These are phyloP conservation scores for Lepus europaeus DNA, from an alignment of 2,113 vertebrate genomes.

Conservation along the genomic window DNA sequence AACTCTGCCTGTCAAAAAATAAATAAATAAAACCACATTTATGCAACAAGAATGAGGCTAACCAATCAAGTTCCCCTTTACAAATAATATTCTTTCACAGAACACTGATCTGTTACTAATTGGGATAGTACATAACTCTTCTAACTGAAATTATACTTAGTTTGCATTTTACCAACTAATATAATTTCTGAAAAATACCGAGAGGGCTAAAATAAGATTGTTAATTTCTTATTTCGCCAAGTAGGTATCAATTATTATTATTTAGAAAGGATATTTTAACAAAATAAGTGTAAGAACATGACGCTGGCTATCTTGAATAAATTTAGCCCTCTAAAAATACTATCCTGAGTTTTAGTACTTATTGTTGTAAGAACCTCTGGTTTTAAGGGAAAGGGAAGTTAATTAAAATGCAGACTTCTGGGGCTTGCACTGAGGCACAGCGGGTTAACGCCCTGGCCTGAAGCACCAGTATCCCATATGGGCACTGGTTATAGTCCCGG, in stretches of 20 bases:
- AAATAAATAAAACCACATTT: background rate
- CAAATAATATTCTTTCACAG: background rate
- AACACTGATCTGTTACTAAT: background rate
- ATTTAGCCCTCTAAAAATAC: background rate
- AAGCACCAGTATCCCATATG: too few relatives aligned
- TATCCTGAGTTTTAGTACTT: background rate
- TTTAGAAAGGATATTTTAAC: slow-evolving; percentile 35
- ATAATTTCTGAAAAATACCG: background rate
- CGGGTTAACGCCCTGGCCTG: too few relatives aligned
- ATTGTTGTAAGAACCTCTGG: background rate
- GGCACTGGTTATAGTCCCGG: too few relatives aligned
- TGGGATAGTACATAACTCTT: background rate
- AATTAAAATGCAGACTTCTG: background rate
- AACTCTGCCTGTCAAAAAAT: too few relatives aligned
- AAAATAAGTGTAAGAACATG: background rate
- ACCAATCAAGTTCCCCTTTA: background rate
- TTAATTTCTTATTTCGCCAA: background rate
- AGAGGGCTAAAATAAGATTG: background rate
- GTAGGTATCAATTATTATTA: background rate
- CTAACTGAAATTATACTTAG: background rate
- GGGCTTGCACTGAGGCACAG: too few relatives aligned
- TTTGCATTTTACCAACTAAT: background rate
- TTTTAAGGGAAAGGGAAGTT: background rate
- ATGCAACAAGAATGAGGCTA: background rate
- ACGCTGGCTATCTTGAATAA: slow-evolving; percentile 32